Base-by-base conservation (phyloP, 1,140 invertebrate species). In the Aphelinus certus region DNA sequence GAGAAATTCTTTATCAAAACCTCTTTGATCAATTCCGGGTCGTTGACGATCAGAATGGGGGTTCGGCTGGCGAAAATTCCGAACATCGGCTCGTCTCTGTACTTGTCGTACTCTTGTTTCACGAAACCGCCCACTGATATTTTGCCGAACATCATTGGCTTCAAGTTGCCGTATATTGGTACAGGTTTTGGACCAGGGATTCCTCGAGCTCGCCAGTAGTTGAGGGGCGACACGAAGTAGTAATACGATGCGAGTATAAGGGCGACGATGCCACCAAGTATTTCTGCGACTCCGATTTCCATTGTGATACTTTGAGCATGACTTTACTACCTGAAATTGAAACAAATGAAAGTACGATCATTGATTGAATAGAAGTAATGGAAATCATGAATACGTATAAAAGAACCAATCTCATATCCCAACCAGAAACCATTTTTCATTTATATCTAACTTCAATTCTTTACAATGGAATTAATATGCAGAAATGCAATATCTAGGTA, bases 1-100 rank as follows among this genome's bases (percentile, higher is more conserved):
- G 80, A 75, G 71, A 88, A 88, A 70, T 88, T 81, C 73, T 84
- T 86, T 1, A 87, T 81, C 10, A 87, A 63, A 9, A 88, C 65
- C 1, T 79, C 77, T 56, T 81, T 80, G 6, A 83, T 75, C 3
- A 83, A 65, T n/a, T 81, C 79, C 0, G 75, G 67, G 73, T 83
- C 79, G 47, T 76, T 79, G 2, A 82, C 4, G 6, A 83, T 10
- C 1, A 82, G 26, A 26, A 79, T 72, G n/a, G 82, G 82, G 0
- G 77, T 58, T 3, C 10, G 72, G 43, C 75, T 70, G 0, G 48
- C 61, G 48, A 79, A 82, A 9, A 82, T 46, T 2, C 83, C 84
- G 2, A 83, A 76, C 70, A 81, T 70, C 1, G 79, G 79, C 55
- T 83, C 74, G 53, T 80, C 61, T 0, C 70, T 56, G 48, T 79